Percentiles rank a stretch among this genome's conserved stretches.
Conservation (phyloP, 1,140 invertebrate genomes). For the Coptotermes formosanus region DNA sequence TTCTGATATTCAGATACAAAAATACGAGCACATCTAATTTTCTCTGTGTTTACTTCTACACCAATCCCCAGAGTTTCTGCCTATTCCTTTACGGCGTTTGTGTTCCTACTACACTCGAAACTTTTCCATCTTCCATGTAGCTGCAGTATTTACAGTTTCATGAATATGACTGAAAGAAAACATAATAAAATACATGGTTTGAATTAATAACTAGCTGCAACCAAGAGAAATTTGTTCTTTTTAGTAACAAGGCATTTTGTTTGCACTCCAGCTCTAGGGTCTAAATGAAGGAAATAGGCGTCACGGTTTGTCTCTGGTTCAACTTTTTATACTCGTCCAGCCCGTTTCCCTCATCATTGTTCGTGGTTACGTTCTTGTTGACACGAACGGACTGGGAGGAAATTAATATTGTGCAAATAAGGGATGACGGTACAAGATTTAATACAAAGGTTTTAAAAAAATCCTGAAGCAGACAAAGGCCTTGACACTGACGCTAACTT, state of each 20-base stretch:
- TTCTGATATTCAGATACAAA: too few species aligned
- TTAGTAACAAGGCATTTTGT: neutral
- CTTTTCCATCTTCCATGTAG: too few species aligned
- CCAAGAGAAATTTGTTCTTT: neutral
- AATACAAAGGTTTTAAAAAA: neutral
- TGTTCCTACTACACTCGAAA: too few species aligned
- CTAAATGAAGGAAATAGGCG: neutral
- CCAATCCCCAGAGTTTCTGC: too few species aligned
- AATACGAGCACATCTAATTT: too few species aligned
- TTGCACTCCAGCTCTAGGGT: neutral
- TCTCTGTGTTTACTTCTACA: too few species aligned
- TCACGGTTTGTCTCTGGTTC: neutral
- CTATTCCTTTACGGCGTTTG: too few species aligned
- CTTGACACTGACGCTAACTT: neutral
- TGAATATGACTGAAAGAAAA: too few species aligned
- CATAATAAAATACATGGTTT: too few species aligned
- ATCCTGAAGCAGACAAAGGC: neutral
- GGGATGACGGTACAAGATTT: neutral
- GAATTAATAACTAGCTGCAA: neutral
- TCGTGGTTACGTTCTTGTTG: neutral
- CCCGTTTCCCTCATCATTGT: neutral
- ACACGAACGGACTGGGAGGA: neutral
- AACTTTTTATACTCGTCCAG: neutral
- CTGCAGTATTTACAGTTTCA: too few species aligned
- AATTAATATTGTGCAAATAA: neutral